Evolutionary conservation across 2,797 vertebrate genomes (phyloP).

Genomic region (Neostethus bicornis): DNA sequence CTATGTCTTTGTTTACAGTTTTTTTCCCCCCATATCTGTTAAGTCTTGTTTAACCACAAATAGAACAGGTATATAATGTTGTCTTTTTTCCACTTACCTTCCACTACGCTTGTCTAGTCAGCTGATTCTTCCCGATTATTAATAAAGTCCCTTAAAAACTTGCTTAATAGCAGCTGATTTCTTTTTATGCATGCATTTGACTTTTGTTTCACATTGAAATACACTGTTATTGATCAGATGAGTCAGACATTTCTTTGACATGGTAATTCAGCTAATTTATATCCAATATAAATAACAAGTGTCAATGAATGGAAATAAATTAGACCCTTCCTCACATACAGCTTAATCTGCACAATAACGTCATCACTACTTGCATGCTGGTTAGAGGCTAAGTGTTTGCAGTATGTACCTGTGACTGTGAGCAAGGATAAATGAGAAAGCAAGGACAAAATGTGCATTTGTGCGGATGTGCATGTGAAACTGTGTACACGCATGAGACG

Average conservation of each 20-base stretch:
- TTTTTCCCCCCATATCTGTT: constrained; percentile 62
- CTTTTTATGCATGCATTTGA: background rate
- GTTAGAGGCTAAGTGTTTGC: constrained; percentile 45
- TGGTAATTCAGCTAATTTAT: constrained; percentile 28
- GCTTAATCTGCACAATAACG: constrained; percentile 32
- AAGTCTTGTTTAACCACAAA: constrained; percentile 73
- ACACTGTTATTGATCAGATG: constrained; percentile 7
- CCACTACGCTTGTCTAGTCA: constrained; percentile 40
- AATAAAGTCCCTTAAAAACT: constrained; percentile 27
- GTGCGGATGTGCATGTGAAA: constrained; percentile 60
- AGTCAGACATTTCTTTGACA: constrained; percentile 21
- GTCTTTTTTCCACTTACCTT: constrained; percentile 1
- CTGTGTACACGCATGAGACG: constrained; percentile 70
- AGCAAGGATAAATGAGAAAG: constrained; percentile 68
- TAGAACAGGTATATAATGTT: constrained; percentile 42
- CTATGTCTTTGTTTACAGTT: constrained; percentile 65
- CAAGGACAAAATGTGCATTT: constrained; percentile 68
- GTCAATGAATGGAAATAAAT: constrained; percentile 18
- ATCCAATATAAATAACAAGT: constrained; percentile 27
- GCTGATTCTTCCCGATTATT: constrained; percentile 39
- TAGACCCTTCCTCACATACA: constrained; percentile 14
- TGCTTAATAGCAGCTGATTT: background rate
- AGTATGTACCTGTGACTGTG: constrained; percentile 50
- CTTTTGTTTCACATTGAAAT: background rate
- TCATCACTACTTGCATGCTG: constrained; percentile 33